These are phyloP conservation scores for Corythaeola cristata DNA, from an alignment of 2,113 vertebrate species.

Conservation along the genomic window DNA sequence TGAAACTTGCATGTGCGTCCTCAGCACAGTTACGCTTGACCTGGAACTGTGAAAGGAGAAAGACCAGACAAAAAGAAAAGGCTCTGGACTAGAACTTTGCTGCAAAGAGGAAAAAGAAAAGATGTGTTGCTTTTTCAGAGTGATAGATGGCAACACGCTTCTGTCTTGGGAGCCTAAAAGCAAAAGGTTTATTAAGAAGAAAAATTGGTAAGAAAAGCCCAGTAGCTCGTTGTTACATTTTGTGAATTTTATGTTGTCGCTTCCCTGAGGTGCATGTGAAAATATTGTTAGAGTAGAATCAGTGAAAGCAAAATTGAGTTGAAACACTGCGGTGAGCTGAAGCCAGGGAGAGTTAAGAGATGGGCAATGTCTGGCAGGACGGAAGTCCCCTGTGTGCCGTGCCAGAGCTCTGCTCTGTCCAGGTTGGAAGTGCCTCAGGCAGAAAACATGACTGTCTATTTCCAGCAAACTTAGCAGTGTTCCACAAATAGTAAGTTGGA, in stretches of 20 bases:
- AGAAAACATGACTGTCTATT: not conserved
- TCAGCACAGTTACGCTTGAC: not conserved
- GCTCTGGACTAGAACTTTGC: not conserved
- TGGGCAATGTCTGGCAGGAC: not conserved
- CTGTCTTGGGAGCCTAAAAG: not conserved
- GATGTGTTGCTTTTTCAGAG: not conserved
- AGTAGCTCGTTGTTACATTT: not conserved
- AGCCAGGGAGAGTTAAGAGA: not conserved
- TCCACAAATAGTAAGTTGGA: rapidly evolving
- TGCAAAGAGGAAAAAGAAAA: not conserved
- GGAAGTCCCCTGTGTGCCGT: rapidly evolving
- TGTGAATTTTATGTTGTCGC: not conserved
- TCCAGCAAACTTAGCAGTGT: not conserved
- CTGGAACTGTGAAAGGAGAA: not conserved
- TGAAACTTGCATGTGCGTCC: not conserved
- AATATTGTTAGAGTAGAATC: not conserved
- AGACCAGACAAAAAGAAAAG: not conserved
- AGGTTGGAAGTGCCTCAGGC: not conserved
- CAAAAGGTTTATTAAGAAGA: not conserved
- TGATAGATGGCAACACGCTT: not conserved
- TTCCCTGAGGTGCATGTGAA: not conserved
- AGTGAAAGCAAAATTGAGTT: not conserved
- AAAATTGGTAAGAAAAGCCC: not conserved
- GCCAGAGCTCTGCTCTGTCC: not conserved
- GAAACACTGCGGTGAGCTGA: not conserved